These are phyloP conservation scores for Pao palembangensis DNA, from an alignment of 2,113 vertebrate genomes.

Conservation along the genomic window DNA sequence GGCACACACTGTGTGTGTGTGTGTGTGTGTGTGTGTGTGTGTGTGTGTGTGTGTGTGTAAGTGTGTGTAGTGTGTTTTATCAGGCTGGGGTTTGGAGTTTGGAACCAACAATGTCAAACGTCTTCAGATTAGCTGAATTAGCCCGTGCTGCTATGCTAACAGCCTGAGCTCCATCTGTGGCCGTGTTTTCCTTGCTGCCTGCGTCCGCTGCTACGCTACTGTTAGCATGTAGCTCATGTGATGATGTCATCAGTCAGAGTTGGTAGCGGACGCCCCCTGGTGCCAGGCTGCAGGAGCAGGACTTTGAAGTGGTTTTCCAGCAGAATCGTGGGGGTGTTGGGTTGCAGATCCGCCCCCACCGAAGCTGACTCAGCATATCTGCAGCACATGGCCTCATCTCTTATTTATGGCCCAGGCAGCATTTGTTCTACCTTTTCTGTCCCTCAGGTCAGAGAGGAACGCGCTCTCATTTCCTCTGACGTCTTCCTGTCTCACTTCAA, in stretches of 20 bases:
- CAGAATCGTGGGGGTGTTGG: not conserved
- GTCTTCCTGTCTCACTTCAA: not conserved
- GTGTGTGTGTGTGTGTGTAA: slow-evolving; percentile 5
- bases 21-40: not conserved
- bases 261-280: too few relatives aligned
- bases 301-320: too few relatives aligned
- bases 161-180: too few relatives aligned
- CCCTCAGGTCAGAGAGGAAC: slow-evolving; percentile 31
- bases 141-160: too few relatives aligned
- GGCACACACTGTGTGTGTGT: not conserved
- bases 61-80: slow-evolving; percentile 1
- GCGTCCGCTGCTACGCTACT: not conserved
- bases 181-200: too few relatives aligned
- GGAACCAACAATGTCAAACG: too few relatives aligned
- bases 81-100: not conserved
- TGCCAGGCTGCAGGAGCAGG: too few relatives aligned
- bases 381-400: slow-evolving; percentile 52
- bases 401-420: slow-evolving; percentile 63
- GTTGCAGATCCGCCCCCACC: slow-evolving; percentile 5
- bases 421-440: slow-evolving; percentile 20
- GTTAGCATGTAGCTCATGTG: not conserved
- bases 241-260: too few relatives aligned
- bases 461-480: not conserved
- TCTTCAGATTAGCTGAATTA: too few relatives aligned
- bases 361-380: slow-evolving; percentile 49